A percentile compares a stretch with the other conserved stretches of the same genome.
These are phyloP conservation scores for Mechanitis mazaeus DNA, from an alignment of 2,888 invertebrate genomes.

Conservation along the genomic window DNA sequence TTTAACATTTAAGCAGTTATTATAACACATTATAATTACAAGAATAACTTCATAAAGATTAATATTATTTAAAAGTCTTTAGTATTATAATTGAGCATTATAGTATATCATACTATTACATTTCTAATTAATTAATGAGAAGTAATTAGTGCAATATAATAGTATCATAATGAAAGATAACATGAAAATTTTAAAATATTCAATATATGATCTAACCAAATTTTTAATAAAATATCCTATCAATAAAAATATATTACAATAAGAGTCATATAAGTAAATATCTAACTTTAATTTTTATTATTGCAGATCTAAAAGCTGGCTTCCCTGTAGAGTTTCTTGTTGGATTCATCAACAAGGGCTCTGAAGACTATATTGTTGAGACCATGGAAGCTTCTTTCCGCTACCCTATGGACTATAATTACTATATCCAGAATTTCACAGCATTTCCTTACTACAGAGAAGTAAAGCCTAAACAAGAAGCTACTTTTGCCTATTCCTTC, in stretches of 20 bases:
- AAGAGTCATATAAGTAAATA: too few species aligned
- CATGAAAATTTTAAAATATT: background rate
- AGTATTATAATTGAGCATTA: too few species aligned
- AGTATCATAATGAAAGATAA: background rate
- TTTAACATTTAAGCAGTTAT: background rate
- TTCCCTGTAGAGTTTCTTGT: constrained; percentile 95
- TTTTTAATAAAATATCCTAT: background rate
- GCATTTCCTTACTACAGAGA: constrained; percentile 90
- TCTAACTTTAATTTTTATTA: background rate
- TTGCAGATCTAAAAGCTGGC: constrained; percentile 91
- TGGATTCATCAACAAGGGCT: constrained; percentile 96
- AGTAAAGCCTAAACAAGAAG: constrained; percentile 94
- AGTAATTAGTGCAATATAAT: background rate
- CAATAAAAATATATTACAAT: background rate
- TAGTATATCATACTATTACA: too few species aligned
- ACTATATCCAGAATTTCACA: constrained; percentile 98
- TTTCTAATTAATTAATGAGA: too few species aligned
- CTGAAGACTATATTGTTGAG: constrained; percentile 93
- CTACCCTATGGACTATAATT: constrained; percentile 98
- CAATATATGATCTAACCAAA: background rate
- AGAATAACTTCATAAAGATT: too few species aligned
- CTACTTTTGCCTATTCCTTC: constrained; percentile 96
- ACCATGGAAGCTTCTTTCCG: constrained; percentile 98
- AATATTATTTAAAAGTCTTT: too few species aligned
- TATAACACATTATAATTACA: background rate